Evolutionary conservation across 2,113 vertebrate genomes (phyloP).

Genomic region (Hemichromis elongatus): DNA sequence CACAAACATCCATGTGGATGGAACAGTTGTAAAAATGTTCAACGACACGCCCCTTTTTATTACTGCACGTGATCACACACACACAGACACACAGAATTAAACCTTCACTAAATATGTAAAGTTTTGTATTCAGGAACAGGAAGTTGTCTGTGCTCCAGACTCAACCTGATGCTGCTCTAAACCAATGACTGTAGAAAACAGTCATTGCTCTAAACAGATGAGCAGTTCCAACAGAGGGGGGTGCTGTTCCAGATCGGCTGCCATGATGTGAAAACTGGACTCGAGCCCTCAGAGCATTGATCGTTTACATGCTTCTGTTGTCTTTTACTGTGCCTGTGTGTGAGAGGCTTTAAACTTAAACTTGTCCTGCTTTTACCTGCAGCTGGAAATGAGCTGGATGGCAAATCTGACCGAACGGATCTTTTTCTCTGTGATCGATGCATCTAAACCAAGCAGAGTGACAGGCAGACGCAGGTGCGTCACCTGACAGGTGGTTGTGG

Average conservation of each 20-base stretch:
- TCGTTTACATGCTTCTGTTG: background rate
- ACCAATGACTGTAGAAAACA: no score
- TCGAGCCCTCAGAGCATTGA: background rate
- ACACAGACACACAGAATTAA: background rate
- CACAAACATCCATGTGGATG: background rate
- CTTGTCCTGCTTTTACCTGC: background rate
- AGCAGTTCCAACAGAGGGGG: background rate
- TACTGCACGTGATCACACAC: background rate
- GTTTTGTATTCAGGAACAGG: background rate
- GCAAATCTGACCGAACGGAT: background rate
- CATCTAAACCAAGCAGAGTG: background rate
- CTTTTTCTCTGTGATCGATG: background rate
- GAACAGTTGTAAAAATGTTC: background rate
- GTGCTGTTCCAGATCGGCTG: background rate
- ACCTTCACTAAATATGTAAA: background rate
- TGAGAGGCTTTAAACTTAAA: background rate
- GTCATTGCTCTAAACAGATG: background rate
- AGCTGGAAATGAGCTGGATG: background rate
- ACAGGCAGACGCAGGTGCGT: fast-evolving
- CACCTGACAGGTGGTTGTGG: background rate
- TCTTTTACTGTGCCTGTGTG: background rate
- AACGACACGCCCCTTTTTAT: background rate
- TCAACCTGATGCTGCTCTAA: background rate
- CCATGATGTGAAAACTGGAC: background rate
- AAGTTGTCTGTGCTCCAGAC: background rate